Conservation (phyloP, 2,888 invertebrate species). For the Volucella bombylans region DNA sequence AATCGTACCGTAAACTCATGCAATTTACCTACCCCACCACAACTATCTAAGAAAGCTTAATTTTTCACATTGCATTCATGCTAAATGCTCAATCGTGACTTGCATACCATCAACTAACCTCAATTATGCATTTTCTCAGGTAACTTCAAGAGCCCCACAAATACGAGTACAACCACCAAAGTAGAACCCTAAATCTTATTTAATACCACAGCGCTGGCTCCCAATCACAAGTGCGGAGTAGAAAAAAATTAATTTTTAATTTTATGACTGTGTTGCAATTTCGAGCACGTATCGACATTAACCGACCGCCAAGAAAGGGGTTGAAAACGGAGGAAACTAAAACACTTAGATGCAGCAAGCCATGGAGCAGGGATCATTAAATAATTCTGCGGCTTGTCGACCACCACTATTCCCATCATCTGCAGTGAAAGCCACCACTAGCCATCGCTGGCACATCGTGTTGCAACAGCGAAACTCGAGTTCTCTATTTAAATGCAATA, state of each 20-base stretch:
- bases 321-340: conserved; percentile 26
- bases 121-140: neutral
- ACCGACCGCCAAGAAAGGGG: conserved; percentile 24
- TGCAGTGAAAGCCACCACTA: neutral
- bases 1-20: no score
- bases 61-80: neutral
- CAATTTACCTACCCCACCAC: no score
- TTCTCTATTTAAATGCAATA: conserved; percentile 37
- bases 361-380: conserved; percentile 37
- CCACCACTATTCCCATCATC: conserved; percentile 1
- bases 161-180: neutral
- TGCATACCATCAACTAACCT: neutral
- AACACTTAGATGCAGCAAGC: conserved; percentile 20
- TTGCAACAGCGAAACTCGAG: neutral
- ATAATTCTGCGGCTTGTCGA: conserved; percentile 43
- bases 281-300: conserved; percentile 64
- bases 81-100: neutral
- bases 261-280: conserved; percentile 58
- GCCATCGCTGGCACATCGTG: no score
- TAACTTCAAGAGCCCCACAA: neutral
- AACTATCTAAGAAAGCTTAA: no score
- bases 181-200: conserved; percentile 22
- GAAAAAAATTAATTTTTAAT: conserved; percentile 66
- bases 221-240: conserved; percentile 2
- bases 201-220: conserved; percentile 8